A percentile compares a stretch with the other conserved stretches of the same genome.
phyloP scores from a whole-genome alignment of 2,113 vertebrate genomes.

The Trinectes maculatus region DNA sequence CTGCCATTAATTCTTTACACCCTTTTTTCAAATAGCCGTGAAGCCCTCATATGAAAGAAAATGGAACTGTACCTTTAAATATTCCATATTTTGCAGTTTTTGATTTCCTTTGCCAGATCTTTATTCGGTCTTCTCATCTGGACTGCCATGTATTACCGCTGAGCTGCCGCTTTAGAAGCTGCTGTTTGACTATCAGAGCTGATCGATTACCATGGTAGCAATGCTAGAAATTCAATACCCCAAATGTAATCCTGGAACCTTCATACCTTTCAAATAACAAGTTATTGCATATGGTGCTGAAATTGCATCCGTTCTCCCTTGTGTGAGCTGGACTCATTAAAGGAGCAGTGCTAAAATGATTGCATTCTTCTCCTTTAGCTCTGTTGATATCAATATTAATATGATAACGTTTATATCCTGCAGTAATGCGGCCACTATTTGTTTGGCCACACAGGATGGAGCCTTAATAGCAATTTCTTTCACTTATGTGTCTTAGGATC shows the following conservation, averaged over 20 bases:
- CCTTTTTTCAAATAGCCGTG: conserved; percentile 8
- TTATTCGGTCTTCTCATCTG: conserved; percentile 12
- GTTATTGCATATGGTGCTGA: conserved; percentile 7
- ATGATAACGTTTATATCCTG: not conserved
- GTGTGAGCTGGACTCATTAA: conserved; percentile 11
- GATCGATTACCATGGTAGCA: conserved; percentile 27
- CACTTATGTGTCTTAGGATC: too few species aligned
- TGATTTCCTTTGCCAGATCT: conserved; percentile 19
- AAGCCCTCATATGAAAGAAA: conserved; percentile 3
- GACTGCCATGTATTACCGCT: conserved; percentile 18
- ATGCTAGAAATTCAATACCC: conserved; percentile 25
- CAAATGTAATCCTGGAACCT: conserved; percentile 28
- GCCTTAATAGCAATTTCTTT: too few species aligned
- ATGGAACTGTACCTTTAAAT: conserved; percentile 16
- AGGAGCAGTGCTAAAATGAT: not conserved
- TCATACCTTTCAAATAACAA: conserved; percentile 24
- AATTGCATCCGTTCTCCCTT: conserved; percentile 2
- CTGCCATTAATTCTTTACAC: conserved; percentile 18
- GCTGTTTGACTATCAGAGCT: conserved; percentile 43
- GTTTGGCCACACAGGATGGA: too few species aligned
- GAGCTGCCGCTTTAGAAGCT: not conserved
- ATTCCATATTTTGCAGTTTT: conserved; percentile 40
- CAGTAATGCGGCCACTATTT: too few species aligned
- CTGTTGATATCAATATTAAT: not conserved
- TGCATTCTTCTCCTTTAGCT: not conserved